Evolutionary conservation across 2,888 invertebrate genomes (phyloP).

Genomic region (Macrophya annulata): DNA sequence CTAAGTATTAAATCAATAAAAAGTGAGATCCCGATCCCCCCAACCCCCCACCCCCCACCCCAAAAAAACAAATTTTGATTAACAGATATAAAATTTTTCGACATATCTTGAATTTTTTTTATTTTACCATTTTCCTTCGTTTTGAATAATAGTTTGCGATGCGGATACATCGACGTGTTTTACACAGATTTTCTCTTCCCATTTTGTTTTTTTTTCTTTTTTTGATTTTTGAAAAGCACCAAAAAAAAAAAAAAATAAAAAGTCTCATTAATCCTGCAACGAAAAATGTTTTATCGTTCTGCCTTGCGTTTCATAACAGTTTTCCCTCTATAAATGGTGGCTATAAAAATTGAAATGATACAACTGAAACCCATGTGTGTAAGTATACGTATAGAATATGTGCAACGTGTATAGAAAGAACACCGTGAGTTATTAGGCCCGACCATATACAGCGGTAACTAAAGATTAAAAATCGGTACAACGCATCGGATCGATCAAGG

Average conservation of each 20-base stretch:
- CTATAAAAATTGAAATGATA: not conserved
- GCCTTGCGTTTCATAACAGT: not conserved
- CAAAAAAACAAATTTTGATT: not conserved
- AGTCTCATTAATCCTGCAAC: not conserved
- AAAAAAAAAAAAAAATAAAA: not conserved
- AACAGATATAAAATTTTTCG: not conserved
- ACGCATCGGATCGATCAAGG: not conserved
- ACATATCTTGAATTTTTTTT: not conserved
- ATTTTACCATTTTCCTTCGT: not conserved
- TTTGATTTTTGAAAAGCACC: no score
- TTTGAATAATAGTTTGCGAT: not conserved
- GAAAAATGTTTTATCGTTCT: not conserved
- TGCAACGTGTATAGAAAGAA: not conserved
- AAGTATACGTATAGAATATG: not conserved
- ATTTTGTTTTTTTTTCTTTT: no score
- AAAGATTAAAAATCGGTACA: slow-evolving; percentile 24
- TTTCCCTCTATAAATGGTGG: not conserved
- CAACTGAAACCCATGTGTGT: not conserved
- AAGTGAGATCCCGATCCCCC: not conserved
- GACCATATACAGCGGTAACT: slow-evolving; percentile 2
- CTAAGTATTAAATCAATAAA: not conserved
- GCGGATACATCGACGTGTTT: not conserved
- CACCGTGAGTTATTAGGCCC: not conserved
- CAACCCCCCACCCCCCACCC: no score
- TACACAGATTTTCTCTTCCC: no score